Evolutionary conservation across 1,140 invertebrate genomes (phyloP), one percentile per base, ranked within the genome.

Genomic region (Steinernema khuongi): DNA sequence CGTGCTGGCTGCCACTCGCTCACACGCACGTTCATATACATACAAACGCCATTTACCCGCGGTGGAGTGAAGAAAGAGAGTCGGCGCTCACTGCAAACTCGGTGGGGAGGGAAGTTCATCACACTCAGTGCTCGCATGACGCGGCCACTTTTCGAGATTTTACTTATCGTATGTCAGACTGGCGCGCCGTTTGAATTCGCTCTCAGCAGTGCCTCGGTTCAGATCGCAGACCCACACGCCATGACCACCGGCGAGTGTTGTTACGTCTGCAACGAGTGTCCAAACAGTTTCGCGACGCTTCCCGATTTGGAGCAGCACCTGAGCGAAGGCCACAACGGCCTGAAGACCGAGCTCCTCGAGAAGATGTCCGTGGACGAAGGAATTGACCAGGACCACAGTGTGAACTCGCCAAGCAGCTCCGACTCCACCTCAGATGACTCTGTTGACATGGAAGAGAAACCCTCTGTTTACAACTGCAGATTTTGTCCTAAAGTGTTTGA

Each of bases 401-500:
- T 29, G 14, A 68, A 30, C 32, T 68, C 67, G 7, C 67, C 67
- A 4, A 68, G 67, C 32, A 68, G 67, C 32, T 68, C 67, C 29
- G 67, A 68, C 67, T 11, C 50, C 7, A 31, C 32, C 29, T 68
- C 67, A 14, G 67, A 68, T n/a, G 67, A 68, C 11, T 33, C 29
- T 2, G 32, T 31, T 22, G 67, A 68, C 29, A 14, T 31, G 7
- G 67, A 33, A 22, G 32, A 68, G 29, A 31, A 68, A 33, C 18
- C 7, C 4, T 29, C 22, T 68, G 32, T 31, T 68, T 68, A 68
- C 67, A 68, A 31, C 18, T 68, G 67, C 22, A 31, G 67, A 31
- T 68, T 68, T 68, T 68, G 67, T 22, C 67, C 67, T 7, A 68
- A 68, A 22, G 33, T 71, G 1, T 67, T 71, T 71, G 32, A 1